Conservation (phyloP, 2,888 invertebrate genomes). For the Clivina fossor region DNA sequence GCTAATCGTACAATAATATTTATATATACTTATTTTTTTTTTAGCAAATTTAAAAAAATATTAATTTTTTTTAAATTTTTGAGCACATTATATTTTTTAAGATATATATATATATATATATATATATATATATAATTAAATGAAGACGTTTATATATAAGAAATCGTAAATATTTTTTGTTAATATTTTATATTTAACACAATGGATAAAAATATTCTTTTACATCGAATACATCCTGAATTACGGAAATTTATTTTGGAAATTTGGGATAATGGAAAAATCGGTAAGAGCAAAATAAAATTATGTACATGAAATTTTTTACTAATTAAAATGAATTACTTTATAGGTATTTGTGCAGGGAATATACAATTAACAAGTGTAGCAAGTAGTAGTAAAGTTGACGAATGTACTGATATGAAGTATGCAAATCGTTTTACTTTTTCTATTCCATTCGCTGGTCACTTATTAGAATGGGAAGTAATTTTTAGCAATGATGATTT, state of each 20-base stretch:
- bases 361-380: conserved; percentile 35
- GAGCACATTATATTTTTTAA: no score
- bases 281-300: conserved; percentile 39
- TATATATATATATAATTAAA: no score
- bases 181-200: no score
- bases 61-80: no score
- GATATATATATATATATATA: no score
- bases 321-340: not conserved
- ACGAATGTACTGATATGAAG: conserved; percentile 48
- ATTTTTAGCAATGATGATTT: conserved; percentile 61
- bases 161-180: no score
- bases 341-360: conserved; percentile 41
- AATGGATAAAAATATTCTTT: conserved; percentile 32
- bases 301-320: not conserved
- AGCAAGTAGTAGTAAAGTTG: conserved; percentile 32
- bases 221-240: conserved; percentile 42
- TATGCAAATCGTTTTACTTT: conserved; percentile 61
- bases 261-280: conserved; percentile 40
- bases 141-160: no score
- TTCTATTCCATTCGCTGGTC: conserved; percentile 70
- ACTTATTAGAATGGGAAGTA: conserved; percentile 68
- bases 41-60: no score
- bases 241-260: conserved; percentile 43
- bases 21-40: no score
- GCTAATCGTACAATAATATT: no score